Conservation (phyloP, 1,140 invertebrate genomes). For the Trigoniulus corallinus region DNA sequence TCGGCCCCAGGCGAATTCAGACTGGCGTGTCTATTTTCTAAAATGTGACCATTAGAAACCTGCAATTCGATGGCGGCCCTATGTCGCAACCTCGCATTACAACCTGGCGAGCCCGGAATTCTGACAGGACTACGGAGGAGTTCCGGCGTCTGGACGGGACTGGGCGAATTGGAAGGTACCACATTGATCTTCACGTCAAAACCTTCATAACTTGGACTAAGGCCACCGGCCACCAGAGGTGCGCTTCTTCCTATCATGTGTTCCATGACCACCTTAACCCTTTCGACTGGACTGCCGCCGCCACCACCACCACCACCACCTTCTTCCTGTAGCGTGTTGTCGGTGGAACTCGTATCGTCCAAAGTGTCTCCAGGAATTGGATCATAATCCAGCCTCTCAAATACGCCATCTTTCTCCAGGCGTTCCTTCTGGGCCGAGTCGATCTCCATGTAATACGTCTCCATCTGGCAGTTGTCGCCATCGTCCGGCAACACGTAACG, state of each 20-base stretch:
- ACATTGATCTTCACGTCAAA: conserved; percentile 2
- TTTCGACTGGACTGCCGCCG: background rate
- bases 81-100: background rate
- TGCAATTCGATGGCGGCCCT: background rate
- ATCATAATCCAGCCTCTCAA: too few species aligned
- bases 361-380: too few species aligned
- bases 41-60: conserved; percentile 3
- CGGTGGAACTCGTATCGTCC: background rate
- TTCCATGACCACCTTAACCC: background rate
- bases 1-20: too few species aligned
- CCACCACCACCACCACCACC: background rate
- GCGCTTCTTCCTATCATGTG: too few species aligned
- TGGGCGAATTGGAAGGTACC: background rate
- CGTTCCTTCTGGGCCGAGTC: conserved; percentile 1
- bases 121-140: background rate
- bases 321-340: conserved; percentile 2
- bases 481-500: conserved; percentile 1
- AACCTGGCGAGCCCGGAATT: background rate
- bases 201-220: background rate
- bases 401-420: background rate
- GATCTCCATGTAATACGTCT: conserved; percentile 6
- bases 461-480: background rate
- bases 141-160: background rate
- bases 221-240: background rate
- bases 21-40: too few species aligned